Conservation (phyloP, 2,113 vertebrate genomes). For the Aix galericulata region DNA sequence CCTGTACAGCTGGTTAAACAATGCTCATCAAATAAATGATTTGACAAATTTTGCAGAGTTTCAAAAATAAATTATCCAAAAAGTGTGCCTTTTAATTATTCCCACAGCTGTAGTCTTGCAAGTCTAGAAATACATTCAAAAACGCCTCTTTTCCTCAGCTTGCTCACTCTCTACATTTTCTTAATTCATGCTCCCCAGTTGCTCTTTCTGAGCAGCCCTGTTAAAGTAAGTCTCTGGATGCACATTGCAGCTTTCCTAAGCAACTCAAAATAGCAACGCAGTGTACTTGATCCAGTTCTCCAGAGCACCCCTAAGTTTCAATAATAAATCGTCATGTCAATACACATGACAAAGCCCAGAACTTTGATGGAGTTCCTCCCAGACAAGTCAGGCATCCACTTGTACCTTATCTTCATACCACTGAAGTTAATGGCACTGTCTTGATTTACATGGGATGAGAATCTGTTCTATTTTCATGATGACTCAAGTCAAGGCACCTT, state of each 20-base stretch:
- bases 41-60: conserved; percentile 55
- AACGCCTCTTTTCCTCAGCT: background rate
- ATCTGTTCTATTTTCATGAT: background rate
- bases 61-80: conserved; percentile 52
- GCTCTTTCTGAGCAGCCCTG: background rate
- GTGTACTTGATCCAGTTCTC: background rate
- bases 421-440: background rate
- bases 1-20: conserved; percentile 53
- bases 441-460: background rate
- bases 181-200: conserved; percentile 11
- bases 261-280: background rate
- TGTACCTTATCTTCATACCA: background rate
- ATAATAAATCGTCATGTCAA: background rate
- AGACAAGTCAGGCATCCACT: background rate
- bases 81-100: conserved; percentile 47
- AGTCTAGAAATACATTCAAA: background rate
- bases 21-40: conserved; percentile 56
- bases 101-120: conserved; percentile 6
- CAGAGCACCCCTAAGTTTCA: background rate
- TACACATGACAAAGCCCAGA: background rate
- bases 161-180: conserved; percentile 21
- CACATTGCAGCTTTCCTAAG: conserved; percentile 10
- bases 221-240: conserved; percentile 21
- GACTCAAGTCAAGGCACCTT: background rate
- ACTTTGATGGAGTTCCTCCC: background rate